These are phyloP conservation scores for Eublepharis macularius DNA, from an alignment of 2,113 vertebrate genomes.

Conservation along the genomic window DNA sequence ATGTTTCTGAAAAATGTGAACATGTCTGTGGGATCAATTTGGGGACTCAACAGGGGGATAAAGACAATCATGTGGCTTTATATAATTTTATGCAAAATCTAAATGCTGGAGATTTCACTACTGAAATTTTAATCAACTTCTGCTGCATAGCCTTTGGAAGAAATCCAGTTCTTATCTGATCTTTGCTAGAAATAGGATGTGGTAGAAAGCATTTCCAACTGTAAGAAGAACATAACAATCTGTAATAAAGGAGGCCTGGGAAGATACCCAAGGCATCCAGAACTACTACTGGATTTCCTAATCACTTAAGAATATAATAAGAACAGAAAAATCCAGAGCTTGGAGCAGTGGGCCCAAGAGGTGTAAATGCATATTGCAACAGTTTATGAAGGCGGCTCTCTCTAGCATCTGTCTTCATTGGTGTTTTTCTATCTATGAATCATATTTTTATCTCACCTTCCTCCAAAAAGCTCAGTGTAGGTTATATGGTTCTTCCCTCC, in stretches of 20 bases:
- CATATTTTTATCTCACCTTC: too few species aligned
- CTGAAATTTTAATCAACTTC: background rate
- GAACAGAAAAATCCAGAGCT: background rate
- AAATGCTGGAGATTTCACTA: slow-evolving; percentile 7
- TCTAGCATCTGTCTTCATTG: background rate
- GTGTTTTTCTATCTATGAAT: background rate
- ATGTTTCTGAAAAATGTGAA: background rate
- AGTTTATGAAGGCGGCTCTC: background rate
- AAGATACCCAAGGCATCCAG: background rate
- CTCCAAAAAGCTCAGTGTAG: too few species aligned
- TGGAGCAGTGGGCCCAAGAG: background rate
- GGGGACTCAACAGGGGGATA: background rate
- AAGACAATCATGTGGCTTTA: background rate
- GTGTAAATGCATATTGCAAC: background rate
- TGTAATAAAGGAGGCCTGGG: background rate
- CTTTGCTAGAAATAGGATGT: background rate
- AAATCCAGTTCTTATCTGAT: background rate
- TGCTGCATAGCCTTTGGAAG: background rate
- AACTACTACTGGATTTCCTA: background rate
- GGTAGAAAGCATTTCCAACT: background rate
- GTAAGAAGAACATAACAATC: background rate
- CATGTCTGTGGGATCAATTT: background rate
- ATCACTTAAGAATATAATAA: background rate
- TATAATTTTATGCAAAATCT: background rate
- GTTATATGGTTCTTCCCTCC: too few species aligned